Percentiles rank a stretch among this genome's conserved stretches.
phyloP scores from a whole-genome alignment of 2,797 vertebrate species.

The Australoheros facetus region DNA sequence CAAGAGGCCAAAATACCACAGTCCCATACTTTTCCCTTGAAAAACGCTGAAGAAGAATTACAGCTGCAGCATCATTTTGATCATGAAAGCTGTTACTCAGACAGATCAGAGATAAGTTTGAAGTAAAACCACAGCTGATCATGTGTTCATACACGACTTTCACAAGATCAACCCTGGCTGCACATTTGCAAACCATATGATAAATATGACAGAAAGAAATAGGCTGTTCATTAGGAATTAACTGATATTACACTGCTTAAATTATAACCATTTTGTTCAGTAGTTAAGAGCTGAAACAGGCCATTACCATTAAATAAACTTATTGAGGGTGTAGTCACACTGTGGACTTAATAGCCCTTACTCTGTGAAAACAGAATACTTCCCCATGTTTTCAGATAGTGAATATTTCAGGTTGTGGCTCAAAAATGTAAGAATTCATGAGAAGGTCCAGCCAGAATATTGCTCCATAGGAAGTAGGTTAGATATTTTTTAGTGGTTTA shows the following conservation, averaged over 20 bases:
- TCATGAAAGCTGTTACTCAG: neutral
- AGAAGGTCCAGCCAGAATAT: neutral
- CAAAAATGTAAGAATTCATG: neutral
- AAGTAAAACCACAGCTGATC: too few relatives aligned
- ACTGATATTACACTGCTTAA: neutral
- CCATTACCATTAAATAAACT: neutral
- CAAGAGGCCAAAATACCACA: neutral
- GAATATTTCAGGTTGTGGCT: neutral
- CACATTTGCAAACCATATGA: neutral
- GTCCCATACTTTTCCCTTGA: neutral
- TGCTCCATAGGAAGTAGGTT: neutral
- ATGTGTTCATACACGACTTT: neutral
- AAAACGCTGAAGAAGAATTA: neutral
- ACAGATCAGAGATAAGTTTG: neutral
- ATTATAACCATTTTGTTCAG: neutral
- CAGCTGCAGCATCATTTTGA: neutral
- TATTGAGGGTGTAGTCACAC: neutral
- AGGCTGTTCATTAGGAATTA: neutral
- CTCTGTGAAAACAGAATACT: neutral
- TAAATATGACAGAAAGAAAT: neutral
- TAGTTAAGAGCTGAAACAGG: slow-evolving; percentile 1
- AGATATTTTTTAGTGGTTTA: too few relatives aligned
- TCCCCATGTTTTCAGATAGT: fast-evolving
- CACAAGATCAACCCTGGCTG: neutral
- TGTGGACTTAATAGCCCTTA: too few relatives aligned